Evolutionary conservation across 2,888 invertebrate genomes (phyloP).

Genomic region (Lochmaea crataegi): DNA sequence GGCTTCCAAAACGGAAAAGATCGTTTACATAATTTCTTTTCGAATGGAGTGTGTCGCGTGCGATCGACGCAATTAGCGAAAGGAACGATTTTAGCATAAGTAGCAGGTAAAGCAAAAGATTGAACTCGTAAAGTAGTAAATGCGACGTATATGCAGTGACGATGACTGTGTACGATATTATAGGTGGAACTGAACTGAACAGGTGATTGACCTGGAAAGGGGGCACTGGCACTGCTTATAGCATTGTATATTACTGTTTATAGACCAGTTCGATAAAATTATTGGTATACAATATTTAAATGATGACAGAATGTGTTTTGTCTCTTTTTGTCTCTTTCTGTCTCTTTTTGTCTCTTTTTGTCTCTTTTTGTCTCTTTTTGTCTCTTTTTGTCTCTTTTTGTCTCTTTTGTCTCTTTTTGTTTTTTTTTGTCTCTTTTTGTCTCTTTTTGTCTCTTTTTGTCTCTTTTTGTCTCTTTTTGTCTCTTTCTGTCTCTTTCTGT

Average conservation of each 20-base stretch:
- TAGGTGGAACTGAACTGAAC: slow-evolving; percentile 39
- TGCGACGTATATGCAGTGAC: slow-evolving; percentile 18
- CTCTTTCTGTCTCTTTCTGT: too few relatives aligned
- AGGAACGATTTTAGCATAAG: slow-evolving; percentile 26
- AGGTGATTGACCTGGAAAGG: slow-evolving; percentile 62
- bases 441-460: too few relatives aligned
- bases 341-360: too few relatives aligned
- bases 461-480: too few relatives aligned
- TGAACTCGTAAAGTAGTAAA: slow-evolving; percentile 20
- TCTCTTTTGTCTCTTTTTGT: too few relatives aligned
- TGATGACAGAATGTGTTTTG: neutral
- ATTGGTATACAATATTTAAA: neutral
- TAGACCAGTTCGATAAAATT: slow-evolving; percentile 3
- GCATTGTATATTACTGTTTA: neutral
- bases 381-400: too few relatives aligned
- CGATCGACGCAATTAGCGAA: slow-evolving; percentile 32
- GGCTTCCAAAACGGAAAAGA: neutral
- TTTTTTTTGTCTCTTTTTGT: too few relatives aligned
- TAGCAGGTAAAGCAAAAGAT: slow-evolving; percentile 20
- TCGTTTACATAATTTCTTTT: slow-evolving; percentile 7
- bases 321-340: too few relatives aligned
- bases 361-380: too few relatives aligned
- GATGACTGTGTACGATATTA: slow-evolving; percentile 14
- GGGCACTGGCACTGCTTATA: slow-evolving; percentile 60
- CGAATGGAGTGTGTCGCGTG: slow-evolving; percentile 26